Percentiles rank a stretch among this genome's conserved stretches.
Evolutionary conservation across 2,113 vertebrate genomes (phyloP).

Genomic region (Phaetusa simplex): DNA sequence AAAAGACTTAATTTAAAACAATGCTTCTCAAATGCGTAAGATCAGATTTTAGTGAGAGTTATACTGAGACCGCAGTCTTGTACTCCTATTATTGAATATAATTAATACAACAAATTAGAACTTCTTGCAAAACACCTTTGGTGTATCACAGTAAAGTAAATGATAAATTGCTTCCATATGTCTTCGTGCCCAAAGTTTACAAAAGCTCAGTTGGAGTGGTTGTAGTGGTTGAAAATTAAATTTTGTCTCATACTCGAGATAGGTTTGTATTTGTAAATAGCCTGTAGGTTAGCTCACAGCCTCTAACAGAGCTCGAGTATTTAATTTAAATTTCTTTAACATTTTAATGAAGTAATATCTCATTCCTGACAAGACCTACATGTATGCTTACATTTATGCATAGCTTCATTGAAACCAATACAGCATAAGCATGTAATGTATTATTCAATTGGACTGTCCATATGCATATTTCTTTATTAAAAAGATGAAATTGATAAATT

Average conservation of each 20-base stretch:
- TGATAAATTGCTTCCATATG: not conserved
- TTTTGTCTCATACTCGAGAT: not conserved
- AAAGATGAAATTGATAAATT: not conserved
- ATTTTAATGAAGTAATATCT: constrained; percentile 63
- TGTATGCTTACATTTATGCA: not conserved
- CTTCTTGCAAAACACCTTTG: not conserved
- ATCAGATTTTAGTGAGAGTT: not conserved
- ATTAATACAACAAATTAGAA: constrained; percentile 44
- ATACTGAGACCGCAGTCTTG: not conserved
- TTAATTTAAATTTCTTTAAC: constrained; percentile 60
- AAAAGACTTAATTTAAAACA: not conserved
- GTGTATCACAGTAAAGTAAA: not conserved
- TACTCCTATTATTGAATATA: not conserved
- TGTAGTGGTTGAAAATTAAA: constrained; percentile 40
- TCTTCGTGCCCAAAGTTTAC: constrained; percentile 3
- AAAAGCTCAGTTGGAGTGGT: not conserved
- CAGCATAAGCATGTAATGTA: not conserved
- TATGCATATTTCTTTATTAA: not conserved
- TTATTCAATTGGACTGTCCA: not conserved
- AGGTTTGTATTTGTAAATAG: constrained; percentile 44
- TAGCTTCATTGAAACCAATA: not conserved
- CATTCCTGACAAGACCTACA: constrained; percentile 13
- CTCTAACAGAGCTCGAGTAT: not conserved
- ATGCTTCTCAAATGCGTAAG: not conserved
- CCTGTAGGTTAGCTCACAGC: constrained; percentile 45